Conservation (phyloP, 2,797 vertebrate genomes). For the Heliangelus exortis region DNA sequence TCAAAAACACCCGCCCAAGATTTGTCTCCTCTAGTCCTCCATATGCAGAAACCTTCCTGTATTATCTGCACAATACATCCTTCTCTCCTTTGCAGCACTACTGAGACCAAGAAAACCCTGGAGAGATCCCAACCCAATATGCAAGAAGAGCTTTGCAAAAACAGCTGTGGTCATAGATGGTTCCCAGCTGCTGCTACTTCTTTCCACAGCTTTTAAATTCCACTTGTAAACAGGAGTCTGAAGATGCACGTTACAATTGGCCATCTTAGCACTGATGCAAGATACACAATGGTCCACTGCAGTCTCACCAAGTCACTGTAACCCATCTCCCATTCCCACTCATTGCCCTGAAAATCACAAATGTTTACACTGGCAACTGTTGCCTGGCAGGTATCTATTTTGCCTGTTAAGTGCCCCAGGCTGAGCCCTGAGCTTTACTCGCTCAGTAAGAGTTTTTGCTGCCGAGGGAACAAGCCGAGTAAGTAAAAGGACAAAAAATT, state of each 20-base stretch:
- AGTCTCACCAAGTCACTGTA: neutral
- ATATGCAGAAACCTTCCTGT: neutral
- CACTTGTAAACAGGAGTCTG: neutral
- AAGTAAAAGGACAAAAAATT: slow-evolving; percentile 3
- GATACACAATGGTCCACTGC: fast-evolving
- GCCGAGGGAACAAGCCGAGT: slow-evolving; percentile 4
- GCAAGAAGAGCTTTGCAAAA: slow-evolving; percentile 20
- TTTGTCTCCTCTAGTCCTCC: neutral
- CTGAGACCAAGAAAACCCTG: neutral
- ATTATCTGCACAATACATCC: neutral
- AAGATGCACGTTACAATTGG: neutral
- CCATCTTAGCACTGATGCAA: neutral
- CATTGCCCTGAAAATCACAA: neutral
- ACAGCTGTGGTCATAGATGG: neutral
- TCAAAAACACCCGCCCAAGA: neutral
- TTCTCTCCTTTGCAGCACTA: neutral
- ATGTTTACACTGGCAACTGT: neutral
- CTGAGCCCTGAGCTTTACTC: neutral
- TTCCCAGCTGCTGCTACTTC: slow-evolving; percentile 23
- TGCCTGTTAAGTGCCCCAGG: neutral
- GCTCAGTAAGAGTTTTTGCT: neutral
- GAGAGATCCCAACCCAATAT: neutral
- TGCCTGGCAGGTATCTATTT: neutral
- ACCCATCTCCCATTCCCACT: neutral
- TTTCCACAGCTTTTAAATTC: neutral